These are phyloP conservation scores for Achatina immaculata DNA, from an alignment of 1,140 invertebrate genomes.

Conservation along the genomic window DNA sequence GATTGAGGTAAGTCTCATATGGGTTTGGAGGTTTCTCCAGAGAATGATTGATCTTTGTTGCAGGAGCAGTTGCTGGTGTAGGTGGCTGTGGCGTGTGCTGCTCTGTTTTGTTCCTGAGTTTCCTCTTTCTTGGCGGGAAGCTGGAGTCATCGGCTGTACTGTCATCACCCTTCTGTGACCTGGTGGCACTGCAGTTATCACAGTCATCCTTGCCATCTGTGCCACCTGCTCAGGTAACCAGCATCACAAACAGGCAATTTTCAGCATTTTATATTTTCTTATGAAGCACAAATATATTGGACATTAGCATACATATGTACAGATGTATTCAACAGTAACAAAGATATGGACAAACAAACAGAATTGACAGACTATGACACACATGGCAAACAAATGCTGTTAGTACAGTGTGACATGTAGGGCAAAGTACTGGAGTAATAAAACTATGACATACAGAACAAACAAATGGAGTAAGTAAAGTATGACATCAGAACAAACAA, in stretches of 20 bases:
- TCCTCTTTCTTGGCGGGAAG: constrained; percentile 90
- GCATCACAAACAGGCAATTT: not conserved
- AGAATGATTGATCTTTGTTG: constrained; percentile 19
- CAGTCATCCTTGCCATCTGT: constrained; percentile 37
- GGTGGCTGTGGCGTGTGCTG: constrained; percentile 40
- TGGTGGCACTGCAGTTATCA: constrained; percentile 43
- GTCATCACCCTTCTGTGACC: constrained; percentile 49
- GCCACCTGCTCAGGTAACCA: not conserved
- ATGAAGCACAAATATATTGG: too few species aligned
- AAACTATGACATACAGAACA: too few species aligned
- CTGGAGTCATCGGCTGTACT: constrained; percentile 73
- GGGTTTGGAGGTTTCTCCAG: constrained; percentile 80
- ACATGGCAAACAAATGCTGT: too few species aligned
- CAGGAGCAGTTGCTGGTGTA: constrained; percentile 6
- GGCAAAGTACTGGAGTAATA: too few species aligned
- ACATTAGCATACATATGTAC: too few species aligned
- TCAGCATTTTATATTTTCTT: constrained; percentile 4
- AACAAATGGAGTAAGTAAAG: too few species aligned
- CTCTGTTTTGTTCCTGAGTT: constrained; percentile 79
- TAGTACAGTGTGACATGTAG: too few species aligned
- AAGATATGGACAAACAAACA: too few species aligned
- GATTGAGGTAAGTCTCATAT: constrained; percentile 93
- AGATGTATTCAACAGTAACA: too few species aligned
- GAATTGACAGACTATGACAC: too few species aligned
- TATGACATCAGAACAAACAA: too few species aligned